Conservation (phyloP, 2,797 vertebrate species). For the Clangula hyemalis region DNA sequence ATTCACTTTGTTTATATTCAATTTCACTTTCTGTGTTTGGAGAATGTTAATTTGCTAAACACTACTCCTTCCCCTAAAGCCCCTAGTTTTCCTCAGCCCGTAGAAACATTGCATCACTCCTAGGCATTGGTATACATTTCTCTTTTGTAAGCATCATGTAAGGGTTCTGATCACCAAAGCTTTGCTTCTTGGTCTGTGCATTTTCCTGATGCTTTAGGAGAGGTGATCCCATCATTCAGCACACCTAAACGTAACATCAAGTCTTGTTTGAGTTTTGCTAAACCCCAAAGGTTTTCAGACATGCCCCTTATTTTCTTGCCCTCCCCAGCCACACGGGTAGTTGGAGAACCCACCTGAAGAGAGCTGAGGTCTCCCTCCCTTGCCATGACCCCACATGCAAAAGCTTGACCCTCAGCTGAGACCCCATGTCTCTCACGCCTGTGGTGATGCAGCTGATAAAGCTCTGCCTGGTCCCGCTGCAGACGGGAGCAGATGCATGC, state of each 20-base stretch:
- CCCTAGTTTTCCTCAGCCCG: neutral
- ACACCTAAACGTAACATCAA: neutral
- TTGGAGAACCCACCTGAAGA: neutral
- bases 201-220: neutral
- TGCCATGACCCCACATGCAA: rapidly evolving
- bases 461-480: neutral
- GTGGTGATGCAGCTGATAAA: rapidly evolving
- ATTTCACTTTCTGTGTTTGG: neutral
- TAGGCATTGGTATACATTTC: neutral
- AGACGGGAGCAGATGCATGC: neutral
- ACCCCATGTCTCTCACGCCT: rapidly evolving
- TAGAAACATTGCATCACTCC: neutral
- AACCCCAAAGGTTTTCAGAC: neutral
- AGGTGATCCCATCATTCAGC: neutral
- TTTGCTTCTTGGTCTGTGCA: neutral
- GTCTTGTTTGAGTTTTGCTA: neutral
- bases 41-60: constrained; percentile 2
- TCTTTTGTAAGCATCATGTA: neutral
- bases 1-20: constrained; percentile 16
- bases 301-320: too few relatives aligned
- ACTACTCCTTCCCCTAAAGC: neutral
- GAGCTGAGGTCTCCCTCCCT: neutral
- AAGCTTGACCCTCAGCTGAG: neutral
- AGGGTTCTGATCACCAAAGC: neutral
- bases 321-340: too few relatives aligned